These are phyloP conservation scores for Oriolus oriolus DNA, from an alignment of 2,113 vertebrate species.

Conservation along the genomic window DNA sequence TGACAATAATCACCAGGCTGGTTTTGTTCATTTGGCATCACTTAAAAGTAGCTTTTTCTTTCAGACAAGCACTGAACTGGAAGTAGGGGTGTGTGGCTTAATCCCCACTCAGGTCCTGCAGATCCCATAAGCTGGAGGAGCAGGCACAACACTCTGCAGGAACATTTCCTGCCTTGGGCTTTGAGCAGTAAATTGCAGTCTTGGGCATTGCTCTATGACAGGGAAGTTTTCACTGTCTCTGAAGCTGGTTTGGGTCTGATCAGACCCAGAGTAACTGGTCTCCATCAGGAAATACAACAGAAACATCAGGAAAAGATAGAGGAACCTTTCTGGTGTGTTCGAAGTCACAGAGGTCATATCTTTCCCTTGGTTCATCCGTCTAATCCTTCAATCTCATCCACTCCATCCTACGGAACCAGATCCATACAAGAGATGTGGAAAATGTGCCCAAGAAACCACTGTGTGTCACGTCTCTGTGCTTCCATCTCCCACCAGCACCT, in stretches of 20 bases:
- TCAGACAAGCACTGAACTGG: neutral
- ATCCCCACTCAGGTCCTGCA: neutral
- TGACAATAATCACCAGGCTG: neutral
- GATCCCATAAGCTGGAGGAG: neutral
- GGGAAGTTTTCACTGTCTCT: neutral
- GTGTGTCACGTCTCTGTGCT: rapidly evolving
- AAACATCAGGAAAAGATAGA: neutral
- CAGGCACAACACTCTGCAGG: neutral
- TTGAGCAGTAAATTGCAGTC: neutral
- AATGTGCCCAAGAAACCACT: neutral
- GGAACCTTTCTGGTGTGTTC: neutral
- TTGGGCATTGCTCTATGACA: rapidly evolving
- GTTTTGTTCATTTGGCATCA: neutral
- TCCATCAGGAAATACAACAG: neutral
- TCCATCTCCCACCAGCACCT: neutral
- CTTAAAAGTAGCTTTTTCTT: neutral
- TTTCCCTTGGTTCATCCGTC: neutral
- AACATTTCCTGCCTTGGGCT: neutral
- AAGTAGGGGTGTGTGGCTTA: neutral
- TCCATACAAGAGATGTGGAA: neutral
- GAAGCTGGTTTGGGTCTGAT: neutral
- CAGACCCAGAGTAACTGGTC: neutral
- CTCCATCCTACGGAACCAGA: neutral
- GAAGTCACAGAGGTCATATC: neutral
- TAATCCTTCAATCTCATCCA: neutral